Evolutionary conservation across 2,888 invertebrate species (phyloP).

Genomic region (Pterobdella sp.): DNA sequence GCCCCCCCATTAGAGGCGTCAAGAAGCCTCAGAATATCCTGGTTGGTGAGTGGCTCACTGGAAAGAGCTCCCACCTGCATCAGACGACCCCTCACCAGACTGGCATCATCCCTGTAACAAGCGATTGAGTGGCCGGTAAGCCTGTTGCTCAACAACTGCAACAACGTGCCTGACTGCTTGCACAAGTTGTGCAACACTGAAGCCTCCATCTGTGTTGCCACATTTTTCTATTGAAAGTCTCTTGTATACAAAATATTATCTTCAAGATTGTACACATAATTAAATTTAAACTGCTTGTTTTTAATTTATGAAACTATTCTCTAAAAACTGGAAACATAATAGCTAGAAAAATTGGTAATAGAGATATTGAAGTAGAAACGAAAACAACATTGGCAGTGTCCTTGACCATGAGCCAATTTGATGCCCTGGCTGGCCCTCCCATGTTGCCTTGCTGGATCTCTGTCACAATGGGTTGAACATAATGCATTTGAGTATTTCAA

Average conservation of each 20-base stretch:
- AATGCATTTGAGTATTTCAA: too few relatives aligned
- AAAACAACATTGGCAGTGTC: constrained; percentile 22
- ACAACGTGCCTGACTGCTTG: constrained; percentile 17
- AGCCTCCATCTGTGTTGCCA: constrained; percentile 16
- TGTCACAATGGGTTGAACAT: too few relatives aligned
- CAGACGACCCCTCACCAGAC: constrained; percentile 19
- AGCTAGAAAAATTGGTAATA: neutral
- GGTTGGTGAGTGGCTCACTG: constrained; percentile 7
- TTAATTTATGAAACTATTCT: too few relatives aligned
- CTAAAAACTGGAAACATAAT: too few relatives aligned
- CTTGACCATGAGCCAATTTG: constrained; percentile 29
- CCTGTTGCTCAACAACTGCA: constrained; percentile 27
- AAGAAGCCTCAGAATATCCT: constrained; percentile 20
- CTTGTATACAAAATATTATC: too few relatives aligned
- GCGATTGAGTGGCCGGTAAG: constrained; percentile 27
- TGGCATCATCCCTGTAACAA: constrained; percentile 25
- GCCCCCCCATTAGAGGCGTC: constrained; percentile 19
- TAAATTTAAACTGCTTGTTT: too few relatives aligned
- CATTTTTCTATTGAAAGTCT: too few relatives aligned
- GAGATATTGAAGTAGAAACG: neutral
- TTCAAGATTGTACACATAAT: too few relatives aligned
- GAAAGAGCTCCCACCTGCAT: constrained; percentile 17
- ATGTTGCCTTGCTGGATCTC: neutral
- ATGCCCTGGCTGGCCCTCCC: neutral
- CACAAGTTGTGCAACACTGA: constrained; percentile 20